Evolutionary conservation across 2,797 vertebrate species (phyloP), one percentile per base, ranked within the genome.

Genomic region (Phataginus tetradactyla): DNA sequence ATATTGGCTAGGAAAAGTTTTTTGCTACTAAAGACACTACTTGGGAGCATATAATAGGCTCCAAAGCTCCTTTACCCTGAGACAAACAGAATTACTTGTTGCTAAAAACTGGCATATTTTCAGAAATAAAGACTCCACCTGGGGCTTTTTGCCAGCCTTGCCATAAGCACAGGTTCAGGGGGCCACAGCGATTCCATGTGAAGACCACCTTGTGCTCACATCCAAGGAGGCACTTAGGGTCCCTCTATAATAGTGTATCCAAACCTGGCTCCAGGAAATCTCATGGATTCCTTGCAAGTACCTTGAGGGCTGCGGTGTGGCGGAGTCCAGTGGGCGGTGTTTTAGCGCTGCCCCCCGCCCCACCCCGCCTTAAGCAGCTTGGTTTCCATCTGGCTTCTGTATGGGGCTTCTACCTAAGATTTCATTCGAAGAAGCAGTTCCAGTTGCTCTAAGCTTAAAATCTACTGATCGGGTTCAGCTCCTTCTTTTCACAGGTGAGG

Each of bases 391-490:
- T 68, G 49, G 84, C 53, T 90, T 90, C 53, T n/a, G 25, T 53
- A 75, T 34, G 81, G 27, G 57, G 20, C 45, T 55, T 90, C 49
- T 57, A 78, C 2, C 45, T n/a, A 59, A 51, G 29, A 45, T 55
- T 68, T 96, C 37, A 42, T 42, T 86, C 23, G 29, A 86, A 90
- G 21, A 95, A 83, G 84, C 9, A 89, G 55, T 78, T 63, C 14
- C 13, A 45, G 15, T 29, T 4, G n/a, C 64, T 57, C 63, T 39
- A 37, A 12, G 25, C 32, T 57, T 91, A 63, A 74, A 74, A 84
- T 53, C 51, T 69, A 4, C 15, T 20, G 61, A 29, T 49, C 57
- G 74, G 45, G 21, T 53, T 37, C 7, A 51, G 37, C 29, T 61
- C 29, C 9, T 78, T 80, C 6, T 3, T 79, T 84, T 74, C 75